Base-by-base conservation (phyloP, 2,797 vertebrate genomes). In the Myotis findleyi region DNA sequence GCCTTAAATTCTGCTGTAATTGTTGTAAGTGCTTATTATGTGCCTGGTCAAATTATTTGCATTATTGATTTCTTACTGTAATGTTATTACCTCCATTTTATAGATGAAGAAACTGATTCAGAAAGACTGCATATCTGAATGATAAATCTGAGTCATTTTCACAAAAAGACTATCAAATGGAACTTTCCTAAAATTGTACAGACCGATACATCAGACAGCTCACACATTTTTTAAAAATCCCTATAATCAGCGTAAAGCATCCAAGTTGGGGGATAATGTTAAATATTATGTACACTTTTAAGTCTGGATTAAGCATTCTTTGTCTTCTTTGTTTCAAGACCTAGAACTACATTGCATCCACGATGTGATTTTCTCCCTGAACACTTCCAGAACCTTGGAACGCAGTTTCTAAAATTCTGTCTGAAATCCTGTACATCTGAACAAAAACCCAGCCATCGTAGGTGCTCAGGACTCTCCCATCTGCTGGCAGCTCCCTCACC, bases 41-140 rank as follows among this genome's bases (percentile, higher is more conserved):
- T 6, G 7, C 11, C 89, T 68, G 16, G 44, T 64, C 30, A 66
- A 84, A 8, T 69, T 92, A 38, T 73, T 55, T 75, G 27, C 23
- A 79, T 91, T 20, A 66, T 4, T 89, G 75, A 57, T 85, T 87
- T 90, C 10, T 87, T 23, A 87, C 21, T 16, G 38, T 73, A 85
- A 86, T 14, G 16, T 57, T 86, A 71, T 84, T 79, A 49, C 6
- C 30, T 82, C 55, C 14, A 27, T 72, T 64, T 83, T 41, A 95
- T 7, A 89, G 20, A 76, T 27, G n/a, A 80, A 49, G n/a, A 93
- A 94, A 88, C 12, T 91, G 20, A 84, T 77, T 86, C 62, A 86
- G 73, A 82, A 94, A 77, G 36, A 75, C 0, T 62, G 59, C 9
- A 80, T 7, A 13, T 7, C 30, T 30, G 59, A 90, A 85, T 85